Base-by-base conservation (phyloP, 2,888 invertebrate species). In the Merodon equestris region DNA sequence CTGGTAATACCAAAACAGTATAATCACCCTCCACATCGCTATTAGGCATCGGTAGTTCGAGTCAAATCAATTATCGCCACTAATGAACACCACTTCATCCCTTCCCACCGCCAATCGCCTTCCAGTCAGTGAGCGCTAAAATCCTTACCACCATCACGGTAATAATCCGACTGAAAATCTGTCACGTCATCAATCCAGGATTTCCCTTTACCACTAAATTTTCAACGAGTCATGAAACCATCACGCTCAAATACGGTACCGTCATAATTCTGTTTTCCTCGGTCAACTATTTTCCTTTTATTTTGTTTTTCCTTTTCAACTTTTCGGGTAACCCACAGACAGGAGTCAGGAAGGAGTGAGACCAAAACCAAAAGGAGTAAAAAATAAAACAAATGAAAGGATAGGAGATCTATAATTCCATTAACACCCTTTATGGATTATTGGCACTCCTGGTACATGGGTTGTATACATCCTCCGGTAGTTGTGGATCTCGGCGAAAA, bases 371-470 rank as follows among this genome's bases (percentile, higher is more conserved):
- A 15, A 27, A 51, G 47, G 9, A 17, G 13, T 13, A 14, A 9
- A 13, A 10, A 50, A 14, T 17, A n/a, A 60, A 38, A 48, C 57
- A 27, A 50, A 34, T 53, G 44, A 53, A 27, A n/a, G 3, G 58
- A 57, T 42, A 71, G 68, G 47, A 64, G 79, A 74, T 74, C 74
- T 64, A 79, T 79, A 79, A 79, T 79, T 74, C 79, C 79, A 79
- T 79, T 79, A 79, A 79, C 79, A 79, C 79, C 68, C 79, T 64
- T 79, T 79, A 70, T 64, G 74, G 79, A 79, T 79, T 79, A 79
- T 60, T 63, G 67, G 67, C 68, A 72, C 56, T 66, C 61, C 67
- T 56, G 70, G 64, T 64, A 38, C 27, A 27, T 27, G 27, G 27
- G 27, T 27, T 4, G 27, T 27, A 27, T 57, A 51, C 48, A 34